These are phyloP conservation scores for Artibeus jamaicensis DNA, from an alignment of 2,797 vertebrate species.

Conservation along the genomic window DNA sequence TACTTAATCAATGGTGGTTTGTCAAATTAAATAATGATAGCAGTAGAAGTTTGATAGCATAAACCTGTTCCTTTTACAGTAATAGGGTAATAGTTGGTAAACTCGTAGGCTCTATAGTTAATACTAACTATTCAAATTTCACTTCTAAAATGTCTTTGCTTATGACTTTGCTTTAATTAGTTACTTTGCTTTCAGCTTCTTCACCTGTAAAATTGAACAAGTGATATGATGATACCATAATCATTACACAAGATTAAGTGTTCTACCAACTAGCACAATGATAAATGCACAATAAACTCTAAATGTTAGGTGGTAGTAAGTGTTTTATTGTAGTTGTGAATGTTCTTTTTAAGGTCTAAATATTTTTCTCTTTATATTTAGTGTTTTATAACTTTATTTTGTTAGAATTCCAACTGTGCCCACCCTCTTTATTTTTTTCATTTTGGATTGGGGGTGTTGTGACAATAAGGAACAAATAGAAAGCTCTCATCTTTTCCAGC, in stretches of 20 bases:
- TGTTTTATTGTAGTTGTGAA: background rate
- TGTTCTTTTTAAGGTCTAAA: background rate
- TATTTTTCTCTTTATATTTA: background rate
- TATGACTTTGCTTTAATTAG: background rate
- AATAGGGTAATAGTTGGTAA: background rate
- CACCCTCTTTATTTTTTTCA: background rate
- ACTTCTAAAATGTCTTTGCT: background rate
- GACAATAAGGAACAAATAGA: background rate
- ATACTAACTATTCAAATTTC: background rate
- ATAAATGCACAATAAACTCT: background rate
- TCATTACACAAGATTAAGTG: background rate
- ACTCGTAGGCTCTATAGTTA: background rate
- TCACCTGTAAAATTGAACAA: background rate
- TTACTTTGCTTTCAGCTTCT: background rate
- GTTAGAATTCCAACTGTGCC: too few species aligned
- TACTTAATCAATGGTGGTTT: background rate
- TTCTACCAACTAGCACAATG: background rate
- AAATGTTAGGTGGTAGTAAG: background rate
- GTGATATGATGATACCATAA: background rate
- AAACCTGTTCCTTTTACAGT: background rate
- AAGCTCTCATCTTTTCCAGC: background rate
- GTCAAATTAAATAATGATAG: background rate
- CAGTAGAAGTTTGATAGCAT: background rate
- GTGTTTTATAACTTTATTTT: background rate
- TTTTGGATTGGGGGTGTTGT: background rate